Evolutionary conservation across 2,797 vertebrate species (phyloP), one percentile per base, ranked within the genome.

Genomic region (Anguilla megastoma): DNA sequence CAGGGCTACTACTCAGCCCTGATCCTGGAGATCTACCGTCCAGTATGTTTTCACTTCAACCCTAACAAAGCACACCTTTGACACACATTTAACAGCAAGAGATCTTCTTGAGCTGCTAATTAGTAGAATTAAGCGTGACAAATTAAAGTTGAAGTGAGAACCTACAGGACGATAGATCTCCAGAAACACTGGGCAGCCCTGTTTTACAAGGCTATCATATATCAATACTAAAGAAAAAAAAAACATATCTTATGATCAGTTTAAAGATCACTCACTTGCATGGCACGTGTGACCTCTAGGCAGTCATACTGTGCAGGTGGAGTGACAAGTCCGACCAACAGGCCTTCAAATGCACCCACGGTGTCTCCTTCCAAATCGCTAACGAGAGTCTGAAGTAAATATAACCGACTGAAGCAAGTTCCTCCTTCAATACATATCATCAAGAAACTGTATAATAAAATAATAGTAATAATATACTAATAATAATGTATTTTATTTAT

Each of bases 301-400:
- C 95, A 96, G 93, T 98, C 97, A 41, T 95, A 98, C 74, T 94
- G 85, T 14, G 93, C 96, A 0, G 96, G 94, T 9, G 96, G 93
- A 0, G 92, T 96, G 56, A 96, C 92, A 16, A 98, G 94, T 58
- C 95, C 96, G 2, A 97, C 95, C 83, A 98, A 91, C 89, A 97
- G 7, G 16, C 95, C 91, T 91, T 97, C 94, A 87, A 98, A 97
- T 89, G 97, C 92, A 80, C 97, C 97, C 0, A 94, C 95, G 33
- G 97, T 97, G 89, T 98, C 97, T 0, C 96, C 96, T 91, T 98
- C 92, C 93, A 98, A 91, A 88, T 97, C 97, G 88, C 93, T 96
- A 48, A 89, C 86, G 33, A 97, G 91, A 84, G 85, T 90, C 96
- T 97, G 79, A 0, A 58, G 33, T 6, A 63, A 84, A 88, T 30